Evolutionary conservation across 2,888 invertebrate species (phyloP).

Genomic region (Candidula unifasciata): DNA sequence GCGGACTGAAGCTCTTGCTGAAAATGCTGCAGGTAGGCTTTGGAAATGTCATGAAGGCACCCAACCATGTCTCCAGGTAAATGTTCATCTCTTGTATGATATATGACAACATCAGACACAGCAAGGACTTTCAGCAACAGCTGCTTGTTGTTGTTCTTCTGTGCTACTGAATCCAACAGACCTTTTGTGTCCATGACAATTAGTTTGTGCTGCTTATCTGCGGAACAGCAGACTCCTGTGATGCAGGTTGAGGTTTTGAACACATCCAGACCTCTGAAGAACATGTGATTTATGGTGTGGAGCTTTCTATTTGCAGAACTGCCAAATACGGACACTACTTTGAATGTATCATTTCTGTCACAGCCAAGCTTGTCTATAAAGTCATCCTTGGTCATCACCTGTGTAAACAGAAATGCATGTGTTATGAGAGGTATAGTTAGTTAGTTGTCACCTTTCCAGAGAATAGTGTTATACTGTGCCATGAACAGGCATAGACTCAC

Average conservation of each 20-base stretch:
- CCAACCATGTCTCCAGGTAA: slow-evolving; percentile 86
- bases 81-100: slow-evolving; percentile 86
- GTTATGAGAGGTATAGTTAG: too few relatives aligned
- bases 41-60: slow-evolving; percentile 85
- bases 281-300: slow-evolving; percentile 86
- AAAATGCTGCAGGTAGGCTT: slow-evolving; percentile 86
- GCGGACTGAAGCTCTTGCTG: slow-evolving; percentile 78
- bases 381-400: slow-evolving; percentile 74
- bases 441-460: too few relatives aligned
- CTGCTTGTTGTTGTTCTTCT: slow-evolving; percentile 84
- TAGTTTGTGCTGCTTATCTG: slow-evolving; percentile 83
- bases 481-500: too few relatives aligned
- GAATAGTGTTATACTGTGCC: too few relatives aligned
- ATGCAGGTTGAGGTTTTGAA: slow-evolving; percentile 87
- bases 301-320: slow-evolving; percentile 91
- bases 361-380: slow-evolving; percentile 75
- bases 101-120: slow-evolving; percentile 88
- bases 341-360: slow-evolving; percentile 79
- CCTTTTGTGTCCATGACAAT: slow-evolving; percentile 89
- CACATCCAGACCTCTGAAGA: slow-evolving; percentile 83
- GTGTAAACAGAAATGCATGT: slow-evolving; percentile 40
- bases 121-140: slow-evolving; percentile 88
- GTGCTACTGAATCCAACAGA: slow-evolving; percentile 82
- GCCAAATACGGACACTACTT: slow-evolving; percentile 90
- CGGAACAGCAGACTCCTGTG: slow-evolving; percentile 87